Evolutionary conservation across 2,888 invertebrate species (phyloP).

Genomic region (Cantharis rustica): DNA sequence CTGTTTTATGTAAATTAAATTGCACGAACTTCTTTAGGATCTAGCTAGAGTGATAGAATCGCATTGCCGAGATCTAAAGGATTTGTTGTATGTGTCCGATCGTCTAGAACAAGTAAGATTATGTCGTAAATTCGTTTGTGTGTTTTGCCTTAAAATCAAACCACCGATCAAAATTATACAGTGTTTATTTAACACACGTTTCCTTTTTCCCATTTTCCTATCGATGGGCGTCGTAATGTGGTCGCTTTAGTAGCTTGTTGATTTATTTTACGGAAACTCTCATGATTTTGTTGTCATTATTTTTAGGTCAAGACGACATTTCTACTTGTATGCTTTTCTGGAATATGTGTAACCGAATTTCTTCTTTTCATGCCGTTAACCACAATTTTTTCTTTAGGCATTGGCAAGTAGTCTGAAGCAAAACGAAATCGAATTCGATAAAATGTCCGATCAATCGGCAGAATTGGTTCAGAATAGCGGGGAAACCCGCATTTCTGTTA

Average conservation of each 20-base stretch:
- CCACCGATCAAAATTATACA: not conserved
- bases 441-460: conserved; percentile 82
- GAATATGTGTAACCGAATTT: not conserved
- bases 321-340: not conserved
- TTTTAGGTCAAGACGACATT: not conserved
- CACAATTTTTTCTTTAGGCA: conserved; percentile 58
- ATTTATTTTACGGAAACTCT: not conserved
- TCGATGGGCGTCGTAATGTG: conserved; percentile 16
- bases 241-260: conserved; percentile 14
- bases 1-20: conserved; percentile 29
- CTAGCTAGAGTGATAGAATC: conserved; percentile 75
- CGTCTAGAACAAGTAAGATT: conserved; percentile 83
- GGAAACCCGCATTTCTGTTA: conserved; percentile 84
- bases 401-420: conserved; percentile 78
- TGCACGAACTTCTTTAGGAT: conserved; percentile 63
- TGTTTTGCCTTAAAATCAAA: conserved; percentile 6
- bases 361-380: not conserved
- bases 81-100: conserved; percentile 75
- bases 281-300: not conserved
- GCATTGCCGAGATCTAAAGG: conserved; percentile 72
- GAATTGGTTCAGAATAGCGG: conserved; percentile 85
- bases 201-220: not conserved
- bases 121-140: conserved; percentile 23
- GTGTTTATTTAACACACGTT: conserved; percentile 7
- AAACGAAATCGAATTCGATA: conserved; percentile 85